These are phyloP conservation scores for Atta cephalotes DNA, from an alignment of 1,140 invertebrate genomes.

Conservation along the genomic window DNA sequence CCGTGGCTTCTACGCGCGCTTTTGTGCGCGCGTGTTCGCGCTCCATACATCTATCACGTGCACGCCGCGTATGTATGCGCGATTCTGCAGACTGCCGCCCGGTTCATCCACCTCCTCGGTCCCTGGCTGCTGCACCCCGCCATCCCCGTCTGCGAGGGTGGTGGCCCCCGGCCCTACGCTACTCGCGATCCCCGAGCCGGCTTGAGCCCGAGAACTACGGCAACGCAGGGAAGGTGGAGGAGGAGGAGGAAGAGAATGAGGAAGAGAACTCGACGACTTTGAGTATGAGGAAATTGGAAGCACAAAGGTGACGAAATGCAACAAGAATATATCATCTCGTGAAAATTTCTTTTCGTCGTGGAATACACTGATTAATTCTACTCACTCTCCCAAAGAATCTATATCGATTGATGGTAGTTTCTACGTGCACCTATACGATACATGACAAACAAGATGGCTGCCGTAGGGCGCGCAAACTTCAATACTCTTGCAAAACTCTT, in stretches of 20 bases:
- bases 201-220: conserved; percentile 65
- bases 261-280: conserved; percentile 21
- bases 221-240: conserved; percentile 40
- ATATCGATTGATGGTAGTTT: conserved; percentile 36
- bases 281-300: conserved; percentile 35
- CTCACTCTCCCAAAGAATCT: conserved; percentile 25
- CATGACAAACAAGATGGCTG: neutral
- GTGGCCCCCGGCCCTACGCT: conserved; percentile 62
- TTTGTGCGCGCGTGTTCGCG: conserved; percentile 19
- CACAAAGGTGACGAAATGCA: conserved; percentile 3
- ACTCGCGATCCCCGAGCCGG: conserved; percentile 70
- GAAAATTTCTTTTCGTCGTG: neutral
- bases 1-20: conserved; percentile 41
- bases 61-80: conserved; percentile 36
- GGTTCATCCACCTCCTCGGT: conserved; percentile 85
- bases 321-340: neutral
- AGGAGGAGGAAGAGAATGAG: conserved; percentile 23
- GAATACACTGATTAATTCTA: conserved; percentile 20
- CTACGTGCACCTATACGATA: conserved; percentile 27
- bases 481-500: neutral
- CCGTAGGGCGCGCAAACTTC: neutral
- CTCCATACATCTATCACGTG: conserved; percentile 30
- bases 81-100: conserved; percentile 79
- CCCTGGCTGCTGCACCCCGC: conserved; percentile 79
- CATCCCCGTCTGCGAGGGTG: conserved; percentile 74